Conservation (phyloP, 2,888 invertebrate genomes). For the Lepidochrysops patricia region DNA sequence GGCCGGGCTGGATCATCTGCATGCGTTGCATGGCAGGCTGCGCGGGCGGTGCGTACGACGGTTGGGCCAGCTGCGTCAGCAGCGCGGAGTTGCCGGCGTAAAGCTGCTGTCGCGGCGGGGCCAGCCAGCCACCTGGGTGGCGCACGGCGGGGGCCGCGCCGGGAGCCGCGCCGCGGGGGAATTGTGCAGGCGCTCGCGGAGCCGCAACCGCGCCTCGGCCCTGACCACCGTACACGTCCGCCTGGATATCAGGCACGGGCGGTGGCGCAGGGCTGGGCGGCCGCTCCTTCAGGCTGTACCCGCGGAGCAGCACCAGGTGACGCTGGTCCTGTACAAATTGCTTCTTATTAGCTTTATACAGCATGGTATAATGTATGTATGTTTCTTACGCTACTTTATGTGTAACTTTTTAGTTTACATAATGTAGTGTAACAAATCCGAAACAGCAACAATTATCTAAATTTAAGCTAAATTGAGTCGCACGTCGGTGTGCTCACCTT, state of each 20-base stretch:
- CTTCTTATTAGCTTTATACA: too few relatives aligned
- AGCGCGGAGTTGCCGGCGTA: conserved; percentile 67
- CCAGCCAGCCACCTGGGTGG: conserved; percentile 30
- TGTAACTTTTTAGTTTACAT: too few relatives aligned
- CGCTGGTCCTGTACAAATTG: conserved; percentile 76
- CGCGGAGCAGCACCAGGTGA: conserved; percentile 85
- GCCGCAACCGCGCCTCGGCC: conserved; percentile 33
- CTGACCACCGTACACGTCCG: conserved; percentile 57
- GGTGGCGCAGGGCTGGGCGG: conserved; percentile 78
- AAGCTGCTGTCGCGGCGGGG: conserved; percentile 48
- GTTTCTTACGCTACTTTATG: too few relatives aligned
- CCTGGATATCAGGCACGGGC: conserved; percentile 60
- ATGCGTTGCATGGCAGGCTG: conserved; percentile 60
- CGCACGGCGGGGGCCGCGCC: conserved; percentile 28
- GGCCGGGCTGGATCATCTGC: conserved; percentile 43
- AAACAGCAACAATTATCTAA: too few relatives aligned
- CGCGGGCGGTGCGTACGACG: conserved; percentile 73
- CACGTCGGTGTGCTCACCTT: conserved; percentile 69
- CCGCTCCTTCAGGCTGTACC: conserved; percentile 80
- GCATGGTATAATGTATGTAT: too few relatives aligned
- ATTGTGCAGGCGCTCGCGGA: conserved; percentile 25
- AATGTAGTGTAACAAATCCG: too few relatives aligned
- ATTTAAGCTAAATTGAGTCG: too few relatives aligned
- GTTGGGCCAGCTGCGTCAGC: conserved; percentile 77
- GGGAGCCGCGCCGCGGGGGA: conserved; percentile 25